A percentile compares a stretch with the other conserved stretches of the same genome.
phyloP scores from a whole-genome alignment of 2,888 invertebrate species.

The Calameuta filiformis region DNA sequence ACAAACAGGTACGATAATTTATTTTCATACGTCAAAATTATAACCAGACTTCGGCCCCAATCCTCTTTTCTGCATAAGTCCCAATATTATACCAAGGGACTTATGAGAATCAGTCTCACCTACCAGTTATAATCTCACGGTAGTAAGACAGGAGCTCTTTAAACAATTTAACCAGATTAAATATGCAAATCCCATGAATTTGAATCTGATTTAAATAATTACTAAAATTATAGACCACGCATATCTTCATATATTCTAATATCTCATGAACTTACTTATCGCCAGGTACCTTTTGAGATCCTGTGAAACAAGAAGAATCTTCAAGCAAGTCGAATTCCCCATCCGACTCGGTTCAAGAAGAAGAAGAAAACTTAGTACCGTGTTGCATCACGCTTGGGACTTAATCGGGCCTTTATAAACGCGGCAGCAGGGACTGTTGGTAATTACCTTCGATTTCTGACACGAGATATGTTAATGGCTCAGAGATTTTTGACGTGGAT shows the following conservation, averaged over 20 bases:
- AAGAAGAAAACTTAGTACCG: not conserved
- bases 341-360: not conserved
- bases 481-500: not conserved
- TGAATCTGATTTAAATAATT: not conserved
- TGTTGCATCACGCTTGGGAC: not conserved
- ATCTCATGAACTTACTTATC: not conserved
- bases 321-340: not conserved
- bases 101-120: not conserved
- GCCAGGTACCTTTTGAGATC: not conserved
- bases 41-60: not conserved
- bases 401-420: not conserved
- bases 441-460: conserved; percentile 7
- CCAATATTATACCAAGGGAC: not conserved
- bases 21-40: not conserved
- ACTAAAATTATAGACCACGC: not conserved
- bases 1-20: not conserved
- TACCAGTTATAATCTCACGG: not conserved
- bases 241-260: not conserved
- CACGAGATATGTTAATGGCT: conserved; percentile 8
- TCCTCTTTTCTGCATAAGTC: not conserved
- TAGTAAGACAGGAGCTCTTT: not conserved
- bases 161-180: not conserved
- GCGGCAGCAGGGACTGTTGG: not conserved
- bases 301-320: not conserved
- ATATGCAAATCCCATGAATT: not conserved